These are phyloP conservation scores for Hirtodrosophila histrioides DNA, from an alignment of 2,888 invertebrate species.

Conservation along the genomic window DNA sequence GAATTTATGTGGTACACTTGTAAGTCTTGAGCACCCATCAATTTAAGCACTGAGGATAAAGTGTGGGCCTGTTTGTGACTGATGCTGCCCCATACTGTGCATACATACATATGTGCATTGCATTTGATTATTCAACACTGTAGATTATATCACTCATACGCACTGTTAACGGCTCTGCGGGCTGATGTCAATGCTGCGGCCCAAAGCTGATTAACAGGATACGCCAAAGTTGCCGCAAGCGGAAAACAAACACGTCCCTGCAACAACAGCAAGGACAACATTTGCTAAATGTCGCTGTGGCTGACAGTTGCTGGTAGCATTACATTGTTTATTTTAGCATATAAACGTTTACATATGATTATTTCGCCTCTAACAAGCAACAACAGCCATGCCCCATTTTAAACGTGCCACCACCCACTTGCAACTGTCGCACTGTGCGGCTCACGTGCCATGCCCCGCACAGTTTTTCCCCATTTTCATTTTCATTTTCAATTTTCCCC, in stretches of 20 bases:
- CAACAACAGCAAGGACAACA: slow-evolving; percentile 17
- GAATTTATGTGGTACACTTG: slow-evolving; percentile 3
- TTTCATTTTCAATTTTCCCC: slow-evolving; percentile 51
- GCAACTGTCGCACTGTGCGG: slow-evolving; percentile 19
- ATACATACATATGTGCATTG: slow-evolving; percentile 11
- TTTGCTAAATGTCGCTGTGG: slow-evolving; percentile 18
- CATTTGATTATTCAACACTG: slow-evolving; percentile 29
- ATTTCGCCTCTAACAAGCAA: slow-evolving; percentile 35
- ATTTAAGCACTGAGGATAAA: slow-evolving; percentile 17
- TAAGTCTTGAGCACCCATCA: slow-evolving; percentile 25
- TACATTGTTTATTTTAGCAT: slow-evolving; percentile 43
- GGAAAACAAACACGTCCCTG: slow-evolving; percentile 18
- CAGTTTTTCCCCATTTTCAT: slow-evolving; percentile 10
- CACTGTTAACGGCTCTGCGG: slow-evolving; percentile 22
- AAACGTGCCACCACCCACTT: slow-evolving; percentile 21
- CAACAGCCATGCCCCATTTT: slow-evolving; percentile 14
- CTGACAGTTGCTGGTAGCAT: slow-evolving; percentile 29
- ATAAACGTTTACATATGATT: slow-evolving; percentile 52
- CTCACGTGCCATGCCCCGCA: slow-evolving; percentile 16
- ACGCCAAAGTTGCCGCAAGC: slow-evolving; percentile 18
- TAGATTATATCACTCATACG: slow-evolving; percentile 38
- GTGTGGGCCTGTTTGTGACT: slow-evolving; percentile 9
- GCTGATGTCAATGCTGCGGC: slow-evolving; percentile 11
- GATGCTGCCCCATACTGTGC: slow-evolving; percentile 14
- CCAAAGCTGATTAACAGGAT: slow-evolving; percentile 40